Conservation (phyloP, 1,140 invertebrate species). For the Apis dorsata region DNA sequence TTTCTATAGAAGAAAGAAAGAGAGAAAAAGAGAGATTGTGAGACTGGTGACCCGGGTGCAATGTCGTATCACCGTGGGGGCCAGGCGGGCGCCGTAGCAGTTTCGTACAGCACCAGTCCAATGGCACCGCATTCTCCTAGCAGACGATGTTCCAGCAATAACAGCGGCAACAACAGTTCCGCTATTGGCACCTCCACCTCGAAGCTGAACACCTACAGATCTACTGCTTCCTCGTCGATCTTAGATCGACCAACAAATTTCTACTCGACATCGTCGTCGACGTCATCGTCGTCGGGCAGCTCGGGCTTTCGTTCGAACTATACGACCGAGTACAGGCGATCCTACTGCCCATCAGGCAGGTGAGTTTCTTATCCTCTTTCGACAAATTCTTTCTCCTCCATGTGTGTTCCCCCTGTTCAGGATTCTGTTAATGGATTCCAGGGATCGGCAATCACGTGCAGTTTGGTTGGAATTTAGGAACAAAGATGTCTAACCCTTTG, state of each 20-base stretch:
- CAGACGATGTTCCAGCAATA: constrained; percentile 70
- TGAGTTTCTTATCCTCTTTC: constrained; percentile 22
- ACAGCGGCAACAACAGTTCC: constrained; percentile 56
- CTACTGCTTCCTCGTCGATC: constrained; percentile 52
- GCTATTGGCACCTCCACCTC: constrained; percentile 55
- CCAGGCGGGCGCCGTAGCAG: constrained; percentile 75
- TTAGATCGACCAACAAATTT: constrained; percentile 63
- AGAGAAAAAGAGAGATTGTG: constrained; percentile 20
- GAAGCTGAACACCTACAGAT: constrained; percentile 66
- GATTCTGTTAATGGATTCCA: background rate
- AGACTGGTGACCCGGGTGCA: constrained; percentile 55
- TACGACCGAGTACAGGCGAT: constrained; percentile 60
- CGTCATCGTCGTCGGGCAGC: constrained; percentile 45
- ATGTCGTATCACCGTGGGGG: constrained; percentile 77
- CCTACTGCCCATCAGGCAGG: constrained; percentile 58
- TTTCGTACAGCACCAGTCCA: constrained; percentile 73
- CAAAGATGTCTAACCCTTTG: background rate
- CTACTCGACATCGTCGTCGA: constrained; percentile 54
- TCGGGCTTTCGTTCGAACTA: constrained; percentile 49
- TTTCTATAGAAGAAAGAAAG: constrained; percentile 23
- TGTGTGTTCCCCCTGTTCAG: no score
- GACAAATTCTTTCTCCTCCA: background rate
- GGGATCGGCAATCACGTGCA: constrained; percentile 42
- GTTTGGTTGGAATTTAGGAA: background rate
- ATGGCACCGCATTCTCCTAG: constrained; percentile 76